Percentiles rank a stretch among this genome's conserved stretches.
phyloP scores from a whole-genome alignment of 2,888 invertebrate genomes.

The Amitus sp. region DNA sequence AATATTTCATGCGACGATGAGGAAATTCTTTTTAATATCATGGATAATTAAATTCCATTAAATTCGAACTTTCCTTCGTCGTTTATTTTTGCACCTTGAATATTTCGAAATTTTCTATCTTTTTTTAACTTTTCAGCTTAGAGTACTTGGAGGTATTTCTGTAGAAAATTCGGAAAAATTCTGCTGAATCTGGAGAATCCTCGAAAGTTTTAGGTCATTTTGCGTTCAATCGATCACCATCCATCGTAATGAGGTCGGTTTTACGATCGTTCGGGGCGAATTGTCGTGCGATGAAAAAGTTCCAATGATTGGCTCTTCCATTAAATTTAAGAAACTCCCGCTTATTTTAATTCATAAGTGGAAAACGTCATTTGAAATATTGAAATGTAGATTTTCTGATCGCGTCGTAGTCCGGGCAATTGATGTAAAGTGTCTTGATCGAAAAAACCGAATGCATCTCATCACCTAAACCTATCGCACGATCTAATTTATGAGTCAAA shows the following conservation, averaged over 20 bases:
- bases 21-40: too few relatives aligned
- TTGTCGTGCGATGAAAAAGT: not conserved
- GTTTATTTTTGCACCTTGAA: too few relatives aligned
- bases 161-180: slow-evolving; percentile 52
- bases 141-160: slow-evolving; percentile 55
- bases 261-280: slow-evolving; percentile 23
- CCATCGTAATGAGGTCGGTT: slow-evolving; percentile 21
- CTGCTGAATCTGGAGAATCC: slow-evolving; percentile 48
- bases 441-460: not conserved
- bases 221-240: slow-evolving; percentile 26
- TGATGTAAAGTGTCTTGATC: too few relatives aligned
- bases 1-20: too few relatives aligned
- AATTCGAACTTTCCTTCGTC: too few relatives aligned
- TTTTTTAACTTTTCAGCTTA: too few relatives aligned
- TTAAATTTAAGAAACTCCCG: too few relatives aligned
- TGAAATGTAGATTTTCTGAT: not conserved
- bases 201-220: slow-evolving; percentile 22
- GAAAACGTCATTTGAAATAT: not conserved
- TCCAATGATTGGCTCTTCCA: not conserved
- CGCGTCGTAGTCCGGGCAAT: not conserved
- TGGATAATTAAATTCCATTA: too few relatives aligned
- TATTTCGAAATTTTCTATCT: too few relatives aligned
- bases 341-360: too few relatives aligned
- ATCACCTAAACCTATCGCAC: not conserved
- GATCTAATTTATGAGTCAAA: not conserved